A percentile compares a stretch with the other conserved stretches of the same genome.
Conservation (phyloP, 2,797 vertebrate genomes). For the Rhabdomys pumilio region DNA sequence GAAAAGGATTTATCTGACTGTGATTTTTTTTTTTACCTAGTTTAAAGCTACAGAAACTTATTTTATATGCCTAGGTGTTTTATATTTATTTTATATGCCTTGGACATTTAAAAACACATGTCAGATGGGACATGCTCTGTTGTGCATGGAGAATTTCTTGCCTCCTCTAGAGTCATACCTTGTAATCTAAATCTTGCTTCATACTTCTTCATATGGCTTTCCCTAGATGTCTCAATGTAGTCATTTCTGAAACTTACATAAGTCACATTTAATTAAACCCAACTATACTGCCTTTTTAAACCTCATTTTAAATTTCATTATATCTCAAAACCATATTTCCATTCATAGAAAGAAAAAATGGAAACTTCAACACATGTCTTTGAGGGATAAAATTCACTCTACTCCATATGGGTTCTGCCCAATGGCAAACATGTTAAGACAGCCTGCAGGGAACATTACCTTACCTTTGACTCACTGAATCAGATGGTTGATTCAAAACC, state of each 20-base stretch:
- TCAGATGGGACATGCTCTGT: background rate
- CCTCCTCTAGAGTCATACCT: background rate
- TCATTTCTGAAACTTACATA: background rate
- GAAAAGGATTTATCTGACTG: background rate
- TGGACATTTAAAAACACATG: background rate
- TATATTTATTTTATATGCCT: no score
- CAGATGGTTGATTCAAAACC: background rate
- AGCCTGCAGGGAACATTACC: background rate
- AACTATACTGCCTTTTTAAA: background rate
- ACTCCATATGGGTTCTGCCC: background rate
- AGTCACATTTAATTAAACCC: background rate
- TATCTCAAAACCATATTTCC: background rate
- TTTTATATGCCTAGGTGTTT: background rate
- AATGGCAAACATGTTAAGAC: background rate
- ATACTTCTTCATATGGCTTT: background rate
- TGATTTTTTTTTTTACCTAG: background rate
- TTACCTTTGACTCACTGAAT: background rate
- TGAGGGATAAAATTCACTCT: background rate
- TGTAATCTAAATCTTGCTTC: background rate
- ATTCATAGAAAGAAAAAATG: background rate
- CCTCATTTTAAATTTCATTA: constrained; percentile 43
- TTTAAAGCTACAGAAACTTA: background rate
- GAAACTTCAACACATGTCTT: background rate
- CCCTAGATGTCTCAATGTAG: background rate
- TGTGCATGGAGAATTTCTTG: no score